Evolutionary conservation across 2,113 vertebrate species (phyloP).

Genomic region (Trinectes maculatus): DNA sequence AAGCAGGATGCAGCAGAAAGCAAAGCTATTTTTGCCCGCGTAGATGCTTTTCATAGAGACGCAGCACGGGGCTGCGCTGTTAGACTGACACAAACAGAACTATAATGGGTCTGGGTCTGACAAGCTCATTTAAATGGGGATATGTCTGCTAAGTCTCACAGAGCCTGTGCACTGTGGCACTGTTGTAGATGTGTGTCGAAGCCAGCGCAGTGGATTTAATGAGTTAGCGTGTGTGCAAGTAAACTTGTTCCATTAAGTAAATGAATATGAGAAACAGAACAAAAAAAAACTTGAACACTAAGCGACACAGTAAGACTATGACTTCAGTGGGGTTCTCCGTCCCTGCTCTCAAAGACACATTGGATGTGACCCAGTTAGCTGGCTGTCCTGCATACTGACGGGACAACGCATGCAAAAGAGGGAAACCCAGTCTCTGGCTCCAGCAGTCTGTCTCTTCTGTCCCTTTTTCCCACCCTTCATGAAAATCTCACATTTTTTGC

Average conservation of each 20-base stretch:
- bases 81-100: conserved; percentile 7
- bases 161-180: conserved; percentile 25
- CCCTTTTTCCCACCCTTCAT: not conserved
- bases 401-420: not conserved
- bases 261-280: not conserved
- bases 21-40: conserved; percentile 40
- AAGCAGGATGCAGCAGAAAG: conserved; percentile 34
- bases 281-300: not conserved
- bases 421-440: conserved; percentile 34
- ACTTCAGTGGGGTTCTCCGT: conserved; percentile 21
- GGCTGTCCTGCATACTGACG: not conserved
- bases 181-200: no score
- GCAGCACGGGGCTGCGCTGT: conserved; percentile 15
- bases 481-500: conserved; percentile 2
- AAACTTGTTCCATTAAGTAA: not conserved
- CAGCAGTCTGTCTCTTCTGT: not conserved
- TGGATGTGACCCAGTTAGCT: conserved; percentile 22
- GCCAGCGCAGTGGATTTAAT: conserved; percentile 2
- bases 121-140: conserved; percentile 18
- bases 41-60: conserved; percentile 48
- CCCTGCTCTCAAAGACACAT: not conserved
- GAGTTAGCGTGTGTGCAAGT: not conserved
- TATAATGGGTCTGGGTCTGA: conserved; percentile 29
- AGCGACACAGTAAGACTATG: not conserved
- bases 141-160: conserved; percentile 6